Evolutionary conservation across 2,888 invertebrate species (phyloP), one percentile per base, ranked within the genome.

Genomic region (Leucozona laternaria): DNA sequence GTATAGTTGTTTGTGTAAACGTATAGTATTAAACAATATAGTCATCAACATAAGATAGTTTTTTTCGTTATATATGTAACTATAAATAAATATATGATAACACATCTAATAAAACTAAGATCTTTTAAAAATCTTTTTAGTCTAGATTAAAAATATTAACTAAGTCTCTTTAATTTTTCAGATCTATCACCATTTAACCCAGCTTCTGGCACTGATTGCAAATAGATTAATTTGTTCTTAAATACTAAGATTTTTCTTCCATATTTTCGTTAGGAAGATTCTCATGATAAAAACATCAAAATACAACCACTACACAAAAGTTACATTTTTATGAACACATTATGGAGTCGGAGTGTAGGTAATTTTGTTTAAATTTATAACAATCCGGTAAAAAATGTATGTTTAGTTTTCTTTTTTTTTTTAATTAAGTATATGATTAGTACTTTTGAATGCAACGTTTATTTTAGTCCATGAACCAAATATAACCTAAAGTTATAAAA

Each of bases 401-500:
- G 22, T 34, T 43, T 45, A 79, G 57, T 76, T 76, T 64, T 48
- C 40, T 22, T 70, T 66, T 68, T 68, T 31, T 5, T 43, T 31
- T 70, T 25, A 79, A 58, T 37, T 64, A 43, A 71, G 43, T 58
- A 78, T 31, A 55, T 79, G 37, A 34, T 55, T 72, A 73, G 34
- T 28, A 45, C 62, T 71, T 64, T 71, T 76, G n/a, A 71, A 71
- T 66, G 25, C 31, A 76, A 73, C 45, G 45, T 79, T 48, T 85
- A 57, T 80, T 78, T 68, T 85, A 85, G 85, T 85, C 80, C 85
- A 80, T 73, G 85, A 85, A 85, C 85, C 85, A 85, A 85, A 85
- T 85, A 85, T 85, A 85, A n/a, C n/a, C 80, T 85, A 73, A 3
- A 68, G 11, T 22, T 53, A 68, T 43, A 31, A 20, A 45, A 71